Conservation (phyloP, 1,140 invertebrate species). For the Linepithema humile region DNA sequence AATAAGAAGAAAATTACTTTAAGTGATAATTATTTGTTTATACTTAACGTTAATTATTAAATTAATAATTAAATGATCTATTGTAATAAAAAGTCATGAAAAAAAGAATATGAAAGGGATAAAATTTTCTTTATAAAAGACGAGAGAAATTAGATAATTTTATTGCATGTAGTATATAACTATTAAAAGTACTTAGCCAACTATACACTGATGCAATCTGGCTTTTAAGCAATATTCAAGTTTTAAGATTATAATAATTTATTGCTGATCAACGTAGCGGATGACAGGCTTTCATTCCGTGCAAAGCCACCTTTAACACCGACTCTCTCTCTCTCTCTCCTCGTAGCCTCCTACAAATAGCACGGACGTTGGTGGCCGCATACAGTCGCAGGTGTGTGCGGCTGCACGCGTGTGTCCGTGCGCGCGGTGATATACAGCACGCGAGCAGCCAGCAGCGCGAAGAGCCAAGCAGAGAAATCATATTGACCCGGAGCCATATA, state of each 20-base stretch:
- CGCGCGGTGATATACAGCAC: neutral
- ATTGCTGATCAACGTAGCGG: neutral
- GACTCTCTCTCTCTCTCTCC: no score
- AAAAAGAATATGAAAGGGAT: neutral
- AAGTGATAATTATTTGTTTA: neutral
- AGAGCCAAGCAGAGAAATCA: constrained; percentile 69
- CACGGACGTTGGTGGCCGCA: neutral
- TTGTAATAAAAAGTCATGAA: no score
- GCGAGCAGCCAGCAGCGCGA: constrained; percentile 27
- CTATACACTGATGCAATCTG: no score
- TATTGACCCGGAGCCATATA: constrained; percentile 79
- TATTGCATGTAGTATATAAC: no score
- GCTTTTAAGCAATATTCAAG: neutral
- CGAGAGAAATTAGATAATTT: neutral
- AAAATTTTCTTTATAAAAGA: neutral
- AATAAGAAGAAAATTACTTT: neutral
- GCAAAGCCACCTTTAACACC: no score
- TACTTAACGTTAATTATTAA: no score
- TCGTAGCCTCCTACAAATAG: neutral
- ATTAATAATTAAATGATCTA: no score
- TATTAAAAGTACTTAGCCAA: no score
- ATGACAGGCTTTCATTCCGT: constrained; percentile 36
- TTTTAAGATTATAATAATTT: constrained; percentile 14
- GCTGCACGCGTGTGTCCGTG: neutral
- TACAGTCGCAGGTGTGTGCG: neutral